A percentile compares a stretch with the other conserved stretches of the same genome.
These are phyloP conservation scores for Acanthurus lineatus DNA, from an alignment of 2,797 vertebrate genomes.

Conservation along the genomic window DNA sequence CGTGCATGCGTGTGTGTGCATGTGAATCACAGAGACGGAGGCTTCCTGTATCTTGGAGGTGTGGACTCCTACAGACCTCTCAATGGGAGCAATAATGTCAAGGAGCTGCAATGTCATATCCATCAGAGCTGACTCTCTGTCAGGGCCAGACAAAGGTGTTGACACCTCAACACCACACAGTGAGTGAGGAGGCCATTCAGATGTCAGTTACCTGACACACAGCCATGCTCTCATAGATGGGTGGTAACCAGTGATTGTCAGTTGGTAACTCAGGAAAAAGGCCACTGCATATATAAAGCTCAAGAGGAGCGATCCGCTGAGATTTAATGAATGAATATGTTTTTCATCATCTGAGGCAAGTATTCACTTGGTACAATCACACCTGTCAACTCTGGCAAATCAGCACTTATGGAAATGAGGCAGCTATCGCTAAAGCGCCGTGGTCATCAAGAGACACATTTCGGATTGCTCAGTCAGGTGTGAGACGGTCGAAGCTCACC, in stretches of 20 bases:
- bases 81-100: constrained; percentile 81
- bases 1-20: constrained; percentile 18
- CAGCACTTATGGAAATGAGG: constrained; percentile 57
- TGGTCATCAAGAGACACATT: constrained; percentile 45
- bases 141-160: constrained; percentile 86
- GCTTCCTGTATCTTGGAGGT: constrained; percentile 64
- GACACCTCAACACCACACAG: constrained; percentile 79
- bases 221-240: constrained; percentile 76
- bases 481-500: constrained; percentile 38
- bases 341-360: constrained; percentile 61
- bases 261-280: constrained; percentile 79
- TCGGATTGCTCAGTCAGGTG: constrained; percentile 43
- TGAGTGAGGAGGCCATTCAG: constrained; percentile 81
- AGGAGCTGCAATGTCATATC: constrained; percentile 85
- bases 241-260: constrained; percentile 83
- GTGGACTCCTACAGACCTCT: constrained; percentile 65
- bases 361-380: constrained; percentile 72
- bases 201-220: constrained; percentile 79
- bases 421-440: constrained; percentile 31
- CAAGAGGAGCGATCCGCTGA: constrained; percentile 54
- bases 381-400: constrained; percentile 75
- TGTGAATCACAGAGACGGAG: constrained; percentile 34
- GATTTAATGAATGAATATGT: constrained; percentile 70
- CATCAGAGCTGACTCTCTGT: constrained; percentile 85
- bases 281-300: constrained; percentile 82